Evolutionary conservation across 2,113 vertebrate genomes (phyloP), one percentile per base, ranked within the genome.

Genomic region (Boulengeromyrus knoepffleri): DNA sequence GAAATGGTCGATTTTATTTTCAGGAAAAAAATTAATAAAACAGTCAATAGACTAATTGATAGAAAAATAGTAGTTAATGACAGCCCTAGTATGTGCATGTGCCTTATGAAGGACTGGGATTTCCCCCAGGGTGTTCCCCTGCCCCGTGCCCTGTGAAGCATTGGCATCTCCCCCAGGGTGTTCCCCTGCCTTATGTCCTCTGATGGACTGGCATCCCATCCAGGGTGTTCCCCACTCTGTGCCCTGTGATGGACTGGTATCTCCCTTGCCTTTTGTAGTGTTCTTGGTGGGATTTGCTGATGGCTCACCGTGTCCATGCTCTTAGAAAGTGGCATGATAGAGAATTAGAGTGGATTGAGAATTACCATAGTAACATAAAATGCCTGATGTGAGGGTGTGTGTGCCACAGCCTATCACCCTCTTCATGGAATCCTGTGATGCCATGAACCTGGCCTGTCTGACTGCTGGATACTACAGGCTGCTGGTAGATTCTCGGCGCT

Each of bases 401-500:
- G 94, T 89, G 93, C 87, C 93, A 90, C 94, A 99, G 99, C 98
- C 99, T 92, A 98, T 99, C 95, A 99, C 96, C 58, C 96, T 99
- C 39, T 93, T 99, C 94, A 99, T 99, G 98, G 98, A 99, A 94
- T 97, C 98, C 56, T 97, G 97, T 36, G 98, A 99, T 89, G 98
- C 99, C 90, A 99, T 99, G 98, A 99, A 99, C 95, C 96, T 99
- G 94, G 99, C 99, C 90, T 99, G 99, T 93, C 94, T 99, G 92
- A 99, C 99, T 58, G 99, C 99, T 91, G 99, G 99, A 62, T 99
- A 99, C 94, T 99, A 99, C 92, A 96, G 97, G 92, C 93, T 99
- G 80, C 96, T 99, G 90, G 99, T 99, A 91, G 98, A 99, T 94
- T 99, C 98, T 85, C 96, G 98, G 47, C 97, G 99, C 86, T 99